Percentiles rank a stretch among this genome's conserved stretches.
These are phyloP conservation scores for Sebastes elongatus DNA, from an alignment of 2,797 vertebrate species.

Conservation along the genomic window DNA sequence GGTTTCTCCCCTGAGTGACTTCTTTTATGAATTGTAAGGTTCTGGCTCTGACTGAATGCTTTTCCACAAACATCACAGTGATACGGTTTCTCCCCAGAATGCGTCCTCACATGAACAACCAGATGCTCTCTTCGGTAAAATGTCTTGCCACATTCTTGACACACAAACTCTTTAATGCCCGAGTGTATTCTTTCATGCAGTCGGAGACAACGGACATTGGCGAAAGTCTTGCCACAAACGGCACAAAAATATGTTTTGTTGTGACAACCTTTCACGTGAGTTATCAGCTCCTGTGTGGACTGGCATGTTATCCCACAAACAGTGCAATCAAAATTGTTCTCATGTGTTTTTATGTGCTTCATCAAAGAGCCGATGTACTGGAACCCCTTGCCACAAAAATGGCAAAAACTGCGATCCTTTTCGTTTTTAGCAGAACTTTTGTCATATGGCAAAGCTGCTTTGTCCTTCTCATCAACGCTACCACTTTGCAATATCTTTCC, in stretches of 20 bases:
- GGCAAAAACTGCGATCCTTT: conserved; percentile 48
- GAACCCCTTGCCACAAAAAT: conserved; percentile 54
- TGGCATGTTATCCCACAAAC: conserved; percentile 6
- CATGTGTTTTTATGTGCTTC: conserved; percentile 61
- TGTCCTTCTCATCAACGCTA: neutral
- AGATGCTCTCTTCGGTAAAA: conserved; percentile 37
- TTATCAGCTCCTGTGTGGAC: conserved; percentile 3
- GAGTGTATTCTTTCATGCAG: conserved; percentile 31
- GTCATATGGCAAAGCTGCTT: neutral
- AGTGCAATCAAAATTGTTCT: conserved; percentile 13
- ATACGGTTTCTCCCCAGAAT: conserved; percentile 55
- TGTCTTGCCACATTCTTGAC: conserved; percentile 45
- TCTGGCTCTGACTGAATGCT: conserved; percentile 49
- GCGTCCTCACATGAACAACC: conserved; percentile 37
- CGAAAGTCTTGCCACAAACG: conserved; percentile 28
- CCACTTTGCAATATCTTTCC: neutral
- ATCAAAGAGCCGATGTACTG: conserved; percentile 43
- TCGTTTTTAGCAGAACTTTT: conserved; percentile 2
- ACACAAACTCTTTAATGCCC: neutral
- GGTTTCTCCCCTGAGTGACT: conserved; percentile 48
- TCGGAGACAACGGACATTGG: neutral
- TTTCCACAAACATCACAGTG: conserved; percentile 52
- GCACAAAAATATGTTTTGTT: conserved; percentile 6
- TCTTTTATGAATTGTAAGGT: conserved; percentile 39
- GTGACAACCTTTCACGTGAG: conserved; percentile 31